phyloP scores from a whole-genome alignment of 1,140 invertebrate genomes.

The Colletes gigas region DNA sequence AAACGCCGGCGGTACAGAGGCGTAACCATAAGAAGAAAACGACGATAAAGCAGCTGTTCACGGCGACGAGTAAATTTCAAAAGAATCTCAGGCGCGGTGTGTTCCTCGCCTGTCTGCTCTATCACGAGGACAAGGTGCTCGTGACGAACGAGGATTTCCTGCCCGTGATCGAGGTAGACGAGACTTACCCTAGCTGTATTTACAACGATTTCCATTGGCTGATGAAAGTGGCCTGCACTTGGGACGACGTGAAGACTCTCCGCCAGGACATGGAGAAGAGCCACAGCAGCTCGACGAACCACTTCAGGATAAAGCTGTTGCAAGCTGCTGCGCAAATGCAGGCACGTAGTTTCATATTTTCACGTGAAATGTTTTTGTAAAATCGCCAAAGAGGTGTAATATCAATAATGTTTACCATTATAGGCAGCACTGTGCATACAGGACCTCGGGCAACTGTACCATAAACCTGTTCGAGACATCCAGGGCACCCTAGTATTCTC shows the following conservation, averaged over 20 bases:
- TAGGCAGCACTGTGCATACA: conserved; percentile 92
- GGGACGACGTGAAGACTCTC: conserved; percentile 96
- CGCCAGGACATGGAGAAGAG: conserved; percentile 96
- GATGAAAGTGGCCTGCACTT: conserved; percentile 97
- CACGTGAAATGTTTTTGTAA: too few species aligned
- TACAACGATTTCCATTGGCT: conserved; percentile 98
- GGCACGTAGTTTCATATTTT: conserved; percentile 79
- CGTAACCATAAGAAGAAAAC: conserved; percentile 91
- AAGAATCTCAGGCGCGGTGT: conserved; percentile 95
- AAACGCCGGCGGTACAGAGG: conserved; percentile 83
- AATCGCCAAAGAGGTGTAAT: too few species aligned
- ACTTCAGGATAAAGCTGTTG: conserved; percentile 95
- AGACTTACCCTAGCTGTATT: conserved; percentile 94
- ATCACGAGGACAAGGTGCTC: conserved; percentile 96
- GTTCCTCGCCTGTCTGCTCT: conserved; percentile 94
- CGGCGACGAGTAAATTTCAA: conserved; percentile 96
- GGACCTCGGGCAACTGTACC: conserved; percentile 95
- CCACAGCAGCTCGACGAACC: conserved; percentile 91
- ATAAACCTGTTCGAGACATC: conserved; percentile 92
- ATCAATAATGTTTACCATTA: background rate
- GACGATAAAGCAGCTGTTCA: conserved; percentile 96
- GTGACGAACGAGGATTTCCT: conserved; percentile 98
- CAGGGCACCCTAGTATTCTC: conserved; percentile 95
- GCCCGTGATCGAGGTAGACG: conserved; percentile 97
- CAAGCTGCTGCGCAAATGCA: conserved; percentile 96